Evolutionary conservation across 2,113 vertebrate species (phyloP).

Genomic region (Anoura caudifer): DNA sequence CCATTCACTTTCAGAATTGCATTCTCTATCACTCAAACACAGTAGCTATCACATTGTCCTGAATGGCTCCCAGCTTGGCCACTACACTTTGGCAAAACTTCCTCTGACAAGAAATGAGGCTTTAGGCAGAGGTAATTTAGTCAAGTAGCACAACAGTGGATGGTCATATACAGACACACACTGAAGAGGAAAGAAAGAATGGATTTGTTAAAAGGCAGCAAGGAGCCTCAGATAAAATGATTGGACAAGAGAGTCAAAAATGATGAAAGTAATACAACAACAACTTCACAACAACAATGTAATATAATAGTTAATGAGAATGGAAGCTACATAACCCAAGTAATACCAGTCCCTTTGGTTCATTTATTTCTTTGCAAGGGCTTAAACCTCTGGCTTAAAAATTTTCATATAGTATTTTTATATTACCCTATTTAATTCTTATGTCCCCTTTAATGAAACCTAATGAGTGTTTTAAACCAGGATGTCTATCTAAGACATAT

Average conservation of each 20-base stretch:
- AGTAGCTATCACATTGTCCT: neutral
- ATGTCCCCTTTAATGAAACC: neutral
- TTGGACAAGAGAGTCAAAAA: neutral
- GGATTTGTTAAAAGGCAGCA: neutral
- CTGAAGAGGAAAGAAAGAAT: neutral
- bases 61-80: neutral
- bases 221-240: neutral
- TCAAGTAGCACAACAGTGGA: neutral
- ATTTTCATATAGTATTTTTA: neutral
- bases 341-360: neutral
- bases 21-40: neutral
- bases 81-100: neutral
- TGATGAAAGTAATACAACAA: neutral
- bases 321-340: neutral
- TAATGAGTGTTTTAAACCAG: neutral
- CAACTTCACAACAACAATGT: neutral
- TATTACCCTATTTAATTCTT: neutral
- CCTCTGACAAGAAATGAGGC: neutral
- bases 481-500: neutral
- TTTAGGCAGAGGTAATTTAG: neutral
- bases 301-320: neutral
- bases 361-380: neutral
- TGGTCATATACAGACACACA: neutral
- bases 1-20: neutral
- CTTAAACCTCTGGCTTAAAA: neutral